Evolutionary conservation across 2,797 vertebrate genomes (phyloP).

Genomic region (Danionella dracula): DNA sequence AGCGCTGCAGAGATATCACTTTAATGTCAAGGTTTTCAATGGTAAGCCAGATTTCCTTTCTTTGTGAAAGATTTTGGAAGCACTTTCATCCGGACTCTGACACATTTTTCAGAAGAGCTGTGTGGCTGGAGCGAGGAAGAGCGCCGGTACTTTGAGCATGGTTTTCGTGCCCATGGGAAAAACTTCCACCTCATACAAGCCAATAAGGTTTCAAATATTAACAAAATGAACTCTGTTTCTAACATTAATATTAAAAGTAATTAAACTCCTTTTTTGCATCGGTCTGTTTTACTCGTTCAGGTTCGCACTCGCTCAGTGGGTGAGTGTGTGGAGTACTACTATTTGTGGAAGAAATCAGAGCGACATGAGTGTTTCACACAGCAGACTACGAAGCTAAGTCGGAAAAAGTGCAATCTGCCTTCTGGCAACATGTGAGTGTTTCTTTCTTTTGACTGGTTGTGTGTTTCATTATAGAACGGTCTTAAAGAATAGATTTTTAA

Average conservation of each 20-base stretch:
- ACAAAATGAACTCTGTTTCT: background rate
- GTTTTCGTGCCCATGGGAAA: conserved; percentile 92
- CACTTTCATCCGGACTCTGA: background rate
- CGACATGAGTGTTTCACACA: conserved; percentile 90
- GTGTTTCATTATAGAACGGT: conserved; percentile 25
- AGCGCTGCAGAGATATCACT: conserved; percentile 81
- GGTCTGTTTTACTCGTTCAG: conserved; percentile 53
- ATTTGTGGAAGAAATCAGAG: conserved; percentile 96
- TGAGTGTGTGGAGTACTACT: conserved; percentile 95
- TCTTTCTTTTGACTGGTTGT: background rate
- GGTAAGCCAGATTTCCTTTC: conserved; percentile 62
- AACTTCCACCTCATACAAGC: conserved; percentile 97
- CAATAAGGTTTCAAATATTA: conserved; percentile 76
- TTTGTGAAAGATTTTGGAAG: background rate
- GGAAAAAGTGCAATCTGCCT: conserved; percentile 84
- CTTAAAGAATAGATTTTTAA: background rate
- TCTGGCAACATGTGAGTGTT: conserved; percentile 78
- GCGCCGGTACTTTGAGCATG: conserved; percentile 87
- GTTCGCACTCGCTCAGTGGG: conserved; percentile 93
- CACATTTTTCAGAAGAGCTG: conserved; percentile 72
- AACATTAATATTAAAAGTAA: background rate
- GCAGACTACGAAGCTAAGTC: conserved; percentile 81
- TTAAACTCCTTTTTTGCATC: background rate
- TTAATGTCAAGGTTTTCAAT: conserved; percentile 91
- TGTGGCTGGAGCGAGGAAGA: conserved; percentile 94